Evolutionary conservation across 2,888 invertebrate genomes (phyloP).

Genomic region (Tenthredo scrophulariae): DNA sequence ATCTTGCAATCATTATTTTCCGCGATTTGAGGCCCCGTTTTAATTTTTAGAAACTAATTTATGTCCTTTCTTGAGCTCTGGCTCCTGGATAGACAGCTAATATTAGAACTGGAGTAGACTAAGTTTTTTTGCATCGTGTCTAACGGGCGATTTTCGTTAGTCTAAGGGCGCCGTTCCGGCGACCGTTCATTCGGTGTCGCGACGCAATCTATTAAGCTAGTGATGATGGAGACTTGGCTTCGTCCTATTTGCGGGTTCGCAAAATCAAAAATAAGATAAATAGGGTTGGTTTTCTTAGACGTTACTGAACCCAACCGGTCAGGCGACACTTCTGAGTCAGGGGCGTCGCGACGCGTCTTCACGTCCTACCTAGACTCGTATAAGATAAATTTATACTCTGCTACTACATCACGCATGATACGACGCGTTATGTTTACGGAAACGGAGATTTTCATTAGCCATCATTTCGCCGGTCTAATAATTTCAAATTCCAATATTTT

Average conservation of each 20-base stretch:
- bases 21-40: no score
- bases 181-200: conserved; percentile 27
- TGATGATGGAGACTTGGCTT: conserved; percentile 39
- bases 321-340: conserved; percentile 19
- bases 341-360: conserved; percentile 45
- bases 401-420: neutral
- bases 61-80: neutral
- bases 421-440: conserved; percentile 1
- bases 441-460: neutral
- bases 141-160: neutral
- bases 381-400: conserved; percentile 12
- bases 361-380: neutral
- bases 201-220: conserved; percentile 49
- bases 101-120: neutral
- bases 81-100: neutral
- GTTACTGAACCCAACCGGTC: conserved; percentile 3
- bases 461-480: neutral
- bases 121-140: neutral
- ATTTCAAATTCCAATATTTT: neutral
- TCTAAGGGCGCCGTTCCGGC: conserved; percentile 42
- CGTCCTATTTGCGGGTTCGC: conserved; percentile 42
- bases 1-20: no score
- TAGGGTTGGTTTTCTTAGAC: conserved; percentile 10
- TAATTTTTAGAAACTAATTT: no score
- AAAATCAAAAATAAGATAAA: conserved; percentile 34